Evolutionary conservation across 2,888 invertebrate species (phyloP).

Genomic region (Litoditis marina): DNA sequence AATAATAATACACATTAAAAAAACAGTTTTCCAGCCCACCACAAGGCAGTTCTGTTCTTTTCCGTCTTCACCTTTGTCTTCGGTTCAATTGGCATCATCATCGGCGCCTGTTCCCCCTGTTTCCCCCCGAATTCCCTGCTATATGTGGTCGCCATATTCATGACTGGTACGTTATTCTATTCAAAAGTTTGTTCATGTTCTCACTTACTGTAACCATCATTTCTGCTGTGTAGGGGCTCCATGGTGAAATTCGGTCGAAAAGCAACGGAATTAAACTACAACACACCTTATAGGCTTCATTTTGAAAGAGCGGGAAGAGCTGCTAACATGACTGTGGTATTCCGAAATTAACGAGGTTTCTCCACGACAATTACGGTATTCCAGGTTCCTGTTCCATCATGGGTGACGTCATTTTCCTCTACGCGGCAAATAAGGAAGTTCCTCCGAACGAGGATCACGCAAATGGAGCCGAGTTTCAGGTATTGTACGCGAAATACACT

Average conservation of each 20-base stretch:
- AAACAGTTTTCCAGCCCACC: conserved; percentile 37
- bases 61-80: conserved; percentile 47
- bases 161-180: conserved; percentile 32
- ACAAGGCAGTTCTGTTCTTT: conserved; percentile 50
- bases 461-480: too few relatives aligned
- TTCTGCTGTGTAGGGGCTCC: neutral
- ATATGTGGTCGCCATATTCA: conserved; percentile 45
- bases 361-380: too few relatives aligned
- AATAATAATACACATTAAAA: neutral
- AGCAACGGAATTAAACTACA: too few relatives aligned
- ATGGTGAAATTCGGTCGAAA: too few relatives aligned
- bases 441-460: too few relatives aligned
- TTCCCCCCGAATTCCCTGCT: conserved; percentile 48
- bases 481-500: too few relatives aligned
- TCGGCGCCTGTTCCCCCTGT: conserved; percentile 47
- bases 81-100: conserved; percentile 34
- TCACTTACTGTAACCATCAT: neutral
- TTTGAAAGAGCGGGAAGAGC: too few relatives aligned
- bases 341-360: too few relatives aligned
- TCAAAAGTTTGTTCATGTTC: neutral
- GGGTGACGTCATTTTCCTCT: conserved; percentile 41
- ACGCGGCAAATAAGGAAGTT: too few relatives aligned
- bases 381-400: conserved; percentile 40
- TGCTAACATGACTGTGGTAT: too few relatives aligned
- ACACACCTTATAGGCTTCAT: too few relatives aligned